A percentile compares a stretch with the other conserved stretches of the same genome.
Evolutionary conservation across 2,888 invertebrate genomes (phyloP).

Genomic region (Amblyteles armatorius): DNA sequence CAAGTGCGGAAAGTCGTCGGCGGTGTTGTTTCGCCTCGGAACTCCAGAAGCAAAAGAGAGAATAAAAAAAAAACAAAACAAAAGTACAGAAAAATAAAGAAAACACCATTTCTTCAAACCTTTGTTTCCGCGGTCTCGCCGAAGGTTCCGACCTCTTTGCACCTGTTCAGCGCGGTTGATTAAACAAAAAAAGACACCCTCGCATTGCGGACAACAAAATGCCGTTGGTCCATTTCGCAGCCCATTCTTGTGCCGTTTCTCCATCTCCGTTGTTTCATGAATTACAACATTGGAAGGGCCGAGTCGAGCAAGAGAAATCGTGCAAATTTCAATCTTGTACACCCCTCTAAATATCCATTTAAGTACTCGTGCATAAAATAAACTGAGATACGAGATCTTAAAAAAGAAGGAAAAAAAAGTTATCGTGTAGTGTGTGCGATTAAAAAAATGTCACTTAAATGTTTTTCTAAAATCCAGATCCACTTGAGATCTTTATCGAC

Average conservation of each 20-base stretch:
- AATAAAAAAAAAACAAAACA: slow-evolving; percentile 2
- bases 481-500: no score
- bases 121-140: slow-evolving; percentile 56
- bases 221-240: slow-evolving; percentile 10
- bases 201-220: slow-evolving; percentile 10
- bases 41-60: slow-evolving; percentile 29
- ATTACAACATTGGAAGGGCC: neutral
- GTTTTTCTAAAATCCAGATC: neutral
- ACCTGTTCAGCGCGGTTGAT: slow-evolving; percentile 55
- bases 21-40: slow-evolving; percentile 37
- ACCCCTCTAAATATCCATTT: neutral
- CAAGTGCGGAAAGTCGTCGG: slow-evolving; percentile 54
- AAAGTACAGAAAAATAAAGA: slow-evolving; percentile 2
- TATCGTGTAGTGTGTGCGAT: no score
- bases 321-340: neutral
- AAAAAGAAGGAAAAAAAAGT: no score
- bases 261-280: neutral
- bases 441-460: no score
- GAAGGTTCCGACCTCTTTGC: slow-evolving; percentile 59
- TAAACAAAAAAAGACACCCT: slow-evolving; percentile 13
- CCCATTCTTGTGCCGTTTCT: slow-evolving; percentile 18
- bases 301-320: neutral
- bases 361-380: neutral
- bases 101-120: slow-evolving; percentile 19
- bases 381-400: no score